Percentiles rank a stretch among this genome's conserved stretches.
phyloP scores from a whole-genome alignment of 2,888 invertebrate genomes.

The Tigriopus californicus region DNA sequence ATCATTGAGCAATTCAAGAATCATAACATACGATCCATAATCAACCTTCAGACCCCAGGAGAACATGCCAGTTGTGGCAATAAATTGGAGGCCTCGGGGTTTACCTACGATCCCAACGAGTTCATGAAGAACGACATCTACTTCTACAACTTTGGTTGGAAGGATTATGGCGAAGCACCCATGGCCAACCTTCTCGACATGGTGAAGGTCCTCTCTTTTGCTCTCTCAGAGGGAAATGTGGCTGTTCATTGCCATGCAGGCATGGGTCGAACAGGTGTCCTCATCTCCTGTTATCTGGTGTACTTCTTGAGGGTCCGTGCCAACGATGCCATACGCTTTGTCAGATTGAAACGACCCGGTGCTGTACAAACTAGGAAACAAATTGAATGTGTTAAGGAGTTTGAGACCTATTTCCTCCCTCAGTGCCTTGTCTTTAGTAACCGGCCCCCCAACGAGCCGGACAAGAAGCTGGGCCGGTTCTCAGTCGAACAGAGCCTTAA shows the following conservation, averaged over 20 bases:
- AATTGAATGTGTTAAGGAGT: constrained; percentile 58
- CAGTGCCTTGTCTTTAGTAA: constrained; percentile 4
- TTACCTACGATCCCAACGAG: constrained; percentile 60
- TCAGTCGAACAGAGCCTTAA: constrained; percentile 48
- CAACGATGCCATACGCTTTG: constrained; percentile 57
- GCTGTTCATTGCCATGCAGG: constrained; percentile 79
- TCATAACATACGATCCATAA: constrained; percentile 56
- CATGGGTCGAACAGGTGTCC: constrained; percentile 61
- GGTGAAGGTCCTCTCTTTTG: constrained; percentile 74
- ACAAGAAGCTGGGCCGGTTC: constrained; percentile 30
- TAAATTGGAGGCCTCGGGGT: constrained; percentile 47
- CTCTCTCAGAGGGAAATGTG: constrained; percentile 55
- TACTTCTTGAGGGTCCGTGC: constrained; percentile 54
- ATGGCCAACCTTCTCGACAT: constrained; percentile 59
- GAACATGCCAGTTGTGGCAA: constrained; percentile 74
- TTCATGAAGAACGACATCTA: constrained; percentile 57
- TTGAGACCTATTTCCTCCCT: constrained; percentile 57
- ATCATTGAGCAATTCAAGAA: constrained; percentile 28
- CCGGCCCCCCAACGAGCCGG: constrained; percentile 24
- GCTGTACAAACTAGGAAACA: constrained; percentile 64
- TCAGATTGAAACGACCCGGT: constrained; percentile 51
- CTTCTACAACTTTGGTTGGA: constrained; percentile 75
- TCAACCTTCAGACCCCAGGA: constrained; percentile 64
- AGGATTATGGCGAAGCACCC: constrained; percentile 63
- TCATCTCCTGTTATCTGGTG: constrained; percentile 68